phyloP scores from a whole-genome alignment of 1,140 invertebrate genomes.

The Aphelenchoides fujianensis region DNA sequence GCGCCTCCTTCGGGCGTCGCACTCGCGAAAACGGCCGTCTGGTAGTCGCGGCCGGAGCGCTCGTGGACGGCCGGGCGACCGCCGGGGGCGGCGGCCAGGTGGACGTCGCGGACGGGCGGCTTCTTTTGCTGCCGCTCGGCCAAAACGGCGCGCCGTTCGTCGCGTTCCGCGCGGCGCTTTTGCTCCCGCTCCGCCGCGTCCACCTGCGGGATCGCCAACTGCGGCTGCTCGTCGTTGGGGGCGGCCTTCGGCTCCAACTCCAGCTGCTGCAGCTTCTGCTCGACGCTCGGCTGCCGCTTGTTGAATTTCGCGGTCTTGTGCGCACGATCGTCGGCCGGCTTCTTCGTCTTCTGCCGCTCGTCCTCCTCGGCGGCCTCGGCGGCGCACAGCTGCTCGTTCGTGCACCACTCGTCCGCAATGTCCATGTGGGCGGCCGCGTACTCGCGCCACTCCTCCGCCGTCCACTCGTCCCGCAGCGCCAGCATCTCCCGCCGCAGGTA shows the following conservation, averaged over 20 bases:
- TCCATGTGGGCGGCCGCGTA: constrained; percentile 3
- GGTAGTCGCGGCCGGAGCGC: background rate
- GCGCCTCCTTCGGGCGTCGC: no score
- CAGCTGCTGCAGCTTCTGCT: no score
- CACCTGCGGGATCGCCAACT: background rate
- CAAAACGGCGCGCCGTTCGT: background rate
- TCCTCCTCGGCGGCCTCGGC: background rate
- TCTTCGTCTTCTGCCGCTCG: no score
- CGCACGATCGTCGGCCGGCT: no score
- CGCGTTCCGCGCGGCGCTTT: background rate
- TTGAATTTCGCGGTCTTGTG: no score
- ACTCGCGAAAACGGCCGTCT: no score
- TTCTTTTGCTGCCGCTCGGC: background rate
- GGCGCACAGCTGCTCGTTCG: background rate
- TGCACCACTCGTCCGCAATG: background rate
- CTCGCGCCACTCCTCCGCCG: constrained; percentile 29
- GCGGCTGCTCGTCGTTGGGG: no score
- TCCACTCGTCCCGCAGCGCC: constrained; percentile 29
- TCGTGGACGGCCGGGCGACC: background rate
- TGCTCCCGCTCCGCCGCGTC: background rate
- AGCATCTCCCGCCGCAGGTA: constrained; percentile 45
- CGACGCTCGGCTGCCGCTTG: no score
- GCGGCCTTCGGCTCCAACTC: no score
- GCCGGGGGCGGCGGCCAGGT: no score
- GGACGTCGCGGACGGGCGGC: background rate